A percentile compares a stretch with the other conserved stretches of the same genome.
phyloP scores from a whole-genome alignment of 2,888 invertebrate genomes.

The Xanthostigma xanthostigma region DNA sequence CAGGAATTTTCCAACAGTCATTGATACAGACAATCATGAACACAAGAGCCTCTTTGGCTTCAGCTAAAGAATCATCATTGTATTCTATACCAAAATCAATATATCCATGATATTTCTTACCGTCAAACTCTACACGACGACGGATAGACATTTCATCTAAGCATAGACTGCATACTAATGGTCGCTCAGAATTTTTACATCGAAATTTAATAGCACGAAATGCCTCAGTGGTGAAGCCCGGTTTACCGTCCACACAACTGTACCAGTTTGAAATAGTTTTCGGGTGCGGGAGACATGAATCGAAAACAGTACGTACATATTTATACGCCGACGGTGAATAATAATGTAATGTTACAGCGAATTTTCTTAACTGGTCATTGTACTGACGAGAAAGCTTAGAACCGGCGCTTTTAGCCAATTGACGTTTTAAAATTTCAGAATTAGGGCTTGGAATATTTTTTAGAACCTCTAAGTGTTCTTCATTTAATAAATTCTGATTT shows the following conservation, averaged over 20 bases:
- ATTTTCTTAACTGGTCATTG: not conserved
- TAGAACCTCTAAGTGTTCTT: too few relatives aligned
- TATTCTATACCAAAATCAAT: constrained; percentile 17
- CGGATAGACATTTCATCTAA: constrained; percentile 19
- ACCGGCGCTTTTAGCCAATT: too few relatives aligned
- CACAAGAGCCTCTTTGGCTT: constrained; percentile 17
- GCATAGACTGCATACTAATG: constrained; percentile 11
- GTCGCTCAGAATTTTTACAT: constrained; percentile 6
- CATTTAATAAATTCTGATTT: too few relatives aligned
- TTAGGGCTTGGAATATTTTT: too few relatives aligned
- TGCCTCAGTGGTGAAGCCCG: constrained; percentile 19
- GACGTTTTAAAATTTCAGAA: too few relatives aligned
- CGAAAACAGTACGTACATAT: not conserved
- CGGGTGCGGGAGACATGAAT: not conserved
- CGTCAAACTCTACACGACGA: constrained; percentile 18
- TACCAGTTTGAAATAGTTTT: not conserved
- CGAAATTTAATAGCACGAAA: constrained; percentile 14
- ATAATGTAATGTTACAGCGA: not conserved
- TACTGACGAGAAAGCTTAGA: too few relatives aligned
- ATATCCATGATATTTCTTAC: constrained; percentile 18
- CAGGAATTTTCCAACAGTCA: constrained; percentile 14
- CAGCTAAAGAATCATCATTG: constrained; percentile 12
- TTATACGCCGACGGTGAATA: not conserved
- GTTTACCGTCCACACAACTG: constrained; percentile 13
- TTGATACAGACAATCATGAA: constrained; percentile 4